Evolutionary conservation across 2,797 vertebrate species (phyloP).

Genomic region (Hafferia zeledoni): DNA sequence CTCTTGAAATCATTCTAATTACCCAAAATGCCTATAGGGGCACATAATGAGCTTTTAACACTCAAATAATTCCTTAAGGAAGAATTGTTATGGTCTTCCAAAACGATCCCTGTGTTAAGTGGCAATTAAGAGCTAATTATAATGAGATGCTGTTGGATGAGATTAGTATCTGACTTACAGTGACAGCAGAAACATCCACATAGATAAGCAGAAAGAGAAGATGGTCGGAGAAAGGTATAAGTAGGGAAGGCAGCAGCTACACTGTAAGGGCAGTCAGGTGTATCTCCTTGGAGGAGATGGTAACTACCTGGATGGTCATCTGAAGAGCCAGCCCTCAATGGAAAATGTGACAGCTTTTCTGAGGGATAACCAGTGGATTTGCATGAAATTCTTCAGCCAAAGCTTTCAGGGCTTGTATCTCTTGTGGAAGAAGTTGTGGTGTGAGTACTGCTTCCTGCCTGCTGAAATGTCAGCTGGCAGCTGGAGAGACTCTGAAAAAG

Average conservation of each 20-base stretch:
- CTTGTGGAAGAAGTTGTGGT: not conserved
- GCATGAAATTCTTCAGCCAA: not conserved
- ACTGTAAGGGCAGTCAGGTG: not conserved
- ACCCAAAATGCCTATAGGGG: not conserved
- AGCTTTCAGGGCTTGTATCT: not conserved
- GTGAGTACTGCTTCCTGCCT: not conserved
- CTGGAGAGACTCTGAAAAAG: not conserved
- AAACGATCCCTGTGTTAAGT: constrained; percentile 21
- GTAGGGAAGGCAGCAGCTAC: not conserved
- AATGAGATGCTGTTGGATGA: constrained; percentile 10
- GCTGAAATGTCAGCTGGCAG: not conserved
- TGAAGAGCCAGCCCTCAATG: not conserved
- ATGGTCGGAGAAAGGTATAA: not conserved
- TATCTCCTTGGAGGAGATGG: not conserved
- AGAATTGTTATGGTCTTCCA: not conserved
- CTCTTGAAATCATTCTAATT: not conserved
- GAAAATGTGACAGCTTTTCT: not conserved
- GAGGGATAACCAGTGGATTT: not conserved
- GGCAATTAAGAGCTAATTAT: constrained; percentile 41
- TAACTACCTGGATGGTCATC: not conserved
- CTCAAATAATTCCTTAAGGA: constrained; percentile 6
- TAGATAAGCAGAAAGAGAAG: not conserved
- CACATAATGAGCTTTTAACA: not conserved
- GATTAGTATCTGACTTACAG: constrained; percentile 3
- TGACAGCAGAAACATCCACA: not conserved